Evolutionary conservation across 2,113 vertebrate genomes (phyloP).

Genomic region (Heterochromis multidens): DNA sequence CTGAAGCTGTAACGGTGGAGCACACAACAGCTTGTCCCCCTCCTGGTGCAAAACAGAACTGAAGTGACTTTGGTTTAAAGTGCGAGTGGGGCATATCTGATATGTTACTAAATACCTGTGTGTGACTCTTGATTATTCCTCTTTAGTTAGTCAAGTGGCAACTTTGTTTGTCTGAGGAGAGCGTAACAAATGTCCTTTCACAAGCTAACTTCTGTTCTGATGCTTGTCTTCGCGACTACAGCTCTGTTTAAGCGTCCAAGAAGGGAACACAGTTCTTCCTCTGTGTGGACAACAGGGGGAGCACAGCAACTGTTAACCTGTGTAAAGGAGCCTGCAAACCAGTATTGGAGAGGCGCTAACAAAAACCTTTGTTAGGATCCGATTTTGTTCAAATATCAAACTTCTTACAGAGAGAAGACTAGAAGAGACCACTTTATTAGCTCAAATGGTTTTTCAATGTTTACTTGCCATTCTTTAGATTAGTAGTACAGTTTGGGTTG

Average conservation of each 20-base stretch:
- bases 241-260: neutral
- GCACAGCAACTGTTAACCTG: neutral
- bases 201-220: constrained; percentile 31
- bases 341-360: neutral
- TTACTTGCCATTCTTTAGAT: constrained; percentile 66
- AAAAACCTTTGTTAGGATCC: constrained; percentile 35
- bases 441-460: constrained; percentile 52
- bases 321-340: neutral
- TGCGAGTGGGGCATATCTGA: constrained; percentile 16
- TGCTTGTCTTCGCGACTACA: neutral
- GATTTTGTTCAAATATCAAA: constrained; percentile 40
- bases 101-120: constrained; percentile 48
- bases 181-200: constrained; percentile 23
- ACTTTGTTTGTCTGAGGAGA: constrained; percentile 20
- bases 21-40: neutral
- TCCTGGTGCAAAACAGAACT: neutral
- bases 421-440: constrained; percentile 58
- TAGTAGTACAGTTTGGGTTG: constrained; percentile 53
- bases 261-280: constrained; percentile 25
- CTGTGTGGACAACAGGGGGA: neutral
- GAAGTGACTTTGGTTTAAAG: constrained; percentile 12
- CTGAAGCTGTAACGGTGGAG: constrained; percentile 30
- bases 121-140: constrained; percentile 52
- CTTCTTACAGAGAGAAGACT: constrained; percentile 33
- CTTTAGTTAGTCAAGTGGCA: constrained; percentile 30